phyloP scores from a whole-genome alignment of 53 echinoderm and acorn worm species.

The Luidia sarsii region DNA sequence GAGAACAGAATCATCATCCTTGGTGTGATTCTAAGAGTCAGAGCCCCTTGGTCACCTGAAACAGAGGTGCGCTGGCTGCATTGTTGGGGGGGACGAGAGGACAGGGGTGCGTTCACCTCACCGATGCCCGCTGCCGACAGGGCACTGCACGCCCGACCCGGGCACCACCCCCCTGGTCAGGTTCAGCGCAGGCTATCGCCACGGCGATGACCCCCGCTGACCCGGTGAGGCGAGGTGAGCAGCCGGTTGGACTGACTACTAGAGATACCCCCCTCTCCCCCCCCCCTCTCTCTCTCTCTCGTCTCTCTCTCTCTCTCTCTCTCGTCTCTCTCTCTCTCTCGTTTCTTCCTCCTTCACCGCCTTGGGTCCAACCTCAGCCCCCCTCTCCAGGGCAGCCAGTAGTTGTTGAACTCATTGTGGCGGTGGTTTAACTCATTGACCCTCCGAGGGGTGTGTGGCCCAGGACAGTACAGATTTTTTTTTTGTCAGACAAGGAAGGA shows the following conservation, averaged over 20 bases:
- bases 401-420: constrained; percentile 51
- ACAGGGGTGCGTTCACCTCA: constrained; percentile 48
- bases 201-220: constrained; percentile 33
- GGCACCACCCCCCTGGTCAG: constrained; percentile 19
- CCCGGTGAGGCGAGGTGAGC: constrained; percentile 5
- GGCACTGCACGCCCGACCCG: background rate
- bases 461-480: background rate
- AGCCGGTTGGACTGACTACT: constrained; percentile 20
- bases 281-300: background rate
- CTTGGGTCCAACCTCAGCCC: background rate
- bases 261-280: background rate
- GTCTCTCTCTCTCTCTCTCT: no score
- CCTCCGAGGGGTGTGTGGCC: background rate
- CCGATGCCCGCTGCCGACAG: background rate
- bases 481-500: background rate
- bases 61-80: constrained; percentile 1
- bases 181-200: no score
- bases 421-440: constrained; percentile 44
- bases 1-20: constrained; percentile 22
- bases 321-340: no score
- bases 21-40: background rate
- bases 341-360: no score
- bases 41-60: constrained; percentile 13
- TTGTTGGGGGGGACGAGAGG: no score
- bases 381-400: constrained; percentile 28